Percentiles rank a stretch among this genome's conserved stretches.
phyloP scores from a whole-genome alignment of 2,888 invertebrate genomes.

The Nineta flava region DNA sequence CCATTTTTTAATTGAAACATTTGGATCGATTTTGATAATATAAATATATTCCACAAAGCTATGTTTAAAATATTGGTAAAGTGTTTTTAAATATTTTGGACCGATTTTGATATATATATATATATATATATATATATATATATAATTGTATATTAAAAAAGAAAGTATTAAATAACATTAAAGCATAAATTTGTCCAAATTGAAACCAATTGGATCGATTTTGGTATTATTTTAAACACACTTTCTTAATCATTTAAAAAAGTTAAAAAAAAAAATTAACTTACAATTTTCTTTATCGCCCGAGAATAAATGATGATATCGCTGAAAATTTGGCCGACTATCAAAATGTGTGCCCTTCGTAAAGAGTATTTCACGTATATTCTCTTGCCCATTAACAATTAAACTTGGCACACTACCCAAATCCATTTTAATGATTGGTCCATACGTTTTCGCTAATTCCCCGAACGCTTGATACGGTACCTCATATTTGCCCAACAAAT shows the following conservation, averaged over 20 bases:
- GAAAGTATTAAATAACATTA: too few species aligned
- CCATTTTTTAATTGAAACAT: too few species aligned
- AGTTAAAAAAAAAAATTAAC: constrained; percentile 18
- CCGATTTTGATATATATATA: too few species aligned
- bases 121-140: too few species aligned
- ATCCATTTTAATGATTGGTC: constrained; percentile 35
- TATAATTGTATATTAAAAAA: too few species aligned
- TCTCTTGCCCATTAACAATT: constrained; percentile 39
- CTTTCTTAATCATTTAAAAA: neutral
- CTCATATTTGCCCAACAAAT: constrained; percentile 36
- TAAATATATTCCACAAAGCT: too few species aligned
- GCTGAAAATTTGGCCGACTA: constrained; percentile 43
- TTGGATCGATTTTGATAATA: too few species aligned
- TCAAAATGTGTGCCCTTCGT: constrained; percentile 43
- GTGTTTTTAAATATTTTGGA: too few species aligned
- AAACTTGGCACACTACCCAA: constrained; percentile 37
- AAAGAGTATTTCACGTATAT: constrained; percentile 39
- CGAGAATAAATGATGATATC: constrained; percentile 44
- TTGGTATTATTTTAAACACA: too few species aligned
- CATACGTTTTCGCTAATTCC: constrained; percentile 32
- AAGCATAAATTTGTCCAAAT: too few species aligned
- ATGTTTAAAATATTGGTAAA: too few species aligned
- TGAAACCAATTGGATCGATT: too few species aligned
- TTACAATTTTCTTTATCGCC: constrained; percentile 53
- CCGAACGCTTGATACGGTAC: constrained; percentile 43